These are phyloP conservation scores for Ophion ellenae DNA, from an alignment of 2,888 invertebrate genomes.

Conservation along the genomic window DNA sequence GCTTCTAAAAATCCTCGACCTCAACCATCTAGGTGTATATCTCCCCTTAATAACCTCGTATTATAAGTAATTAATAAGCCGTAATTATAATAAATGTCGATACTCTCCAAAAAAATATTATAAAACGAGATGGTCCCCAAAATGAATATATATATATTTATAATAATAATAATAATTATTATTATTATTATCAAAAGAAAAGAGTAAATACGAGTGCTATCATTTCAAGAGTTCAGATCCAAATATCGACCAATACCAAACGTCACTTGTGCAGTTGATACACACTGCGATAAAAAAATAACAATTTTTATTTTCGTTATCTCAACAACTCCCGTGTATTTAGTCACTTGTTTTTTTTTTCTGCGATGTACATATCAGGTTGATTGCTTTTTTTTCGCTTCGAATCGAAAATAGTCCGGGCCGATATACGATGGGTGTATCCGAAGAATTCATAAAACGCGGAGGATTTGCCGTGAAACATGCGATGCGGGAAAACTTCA, in stretches of 20 bases:
- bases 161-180: too few relatives aligned
- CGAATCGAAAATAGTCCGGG: not conserved
- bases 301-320: not conserved
- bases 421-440: not conserved
- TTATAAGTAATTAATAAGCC: too few relatives aligned
- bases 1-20: too few relatives aligned
- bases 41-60: too few relatives aligned
- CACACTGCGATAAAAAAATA: not conserved
- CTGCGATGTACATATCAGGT: not conserved
- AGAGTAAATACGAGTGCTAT: not conserved
- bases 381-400: not conserved
- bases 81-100: too few relatives aligned
- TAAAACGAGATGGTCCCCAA: too few relatives aligned
- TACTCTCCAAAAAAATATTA: too few relatives aligned
- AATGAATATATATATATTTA: too few relatives aligned
- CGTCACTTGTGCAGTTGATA: not conserved
- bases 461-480: slow-evolving; percentile 4
- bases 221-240: not conserved
- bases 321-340: not conserved
- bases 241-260: not conserved
- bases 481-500: not conserved
- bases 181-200: too few relatives aligned
- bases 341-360: not conserved
- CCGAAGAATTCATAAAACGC: slow-evolving; percentile 12
- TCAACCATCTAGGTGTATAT: too few relatives aligned